phyloP scores from a whole-genome alignment of 2,888 invertebrate species.

The Heliconius hortense region DNA sequence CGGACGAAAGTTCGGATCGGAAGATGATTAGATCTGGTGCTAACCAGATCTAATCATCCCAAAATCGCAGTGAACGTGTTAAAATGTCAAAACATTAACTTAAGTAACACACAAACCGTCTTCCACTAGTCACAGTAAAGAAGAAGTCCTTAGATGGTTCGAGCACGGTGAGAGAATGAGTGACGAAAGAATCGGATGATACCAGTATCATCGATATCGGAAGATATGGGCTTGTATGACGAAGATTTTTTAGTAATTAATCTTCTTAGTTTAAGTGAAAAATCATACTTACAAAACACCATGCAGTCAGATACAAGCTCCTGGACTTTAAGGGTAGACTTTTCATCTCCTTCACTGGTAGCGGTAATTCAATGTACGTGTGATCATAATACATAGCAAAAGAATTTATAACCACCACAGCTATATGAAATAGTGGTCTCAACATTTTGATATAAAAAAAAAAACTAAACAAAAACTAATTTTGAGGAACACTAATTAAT shows the following conservation, averaged over 20 bases:
- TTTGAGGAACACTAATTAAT: not conserved
- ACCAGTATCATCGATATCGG: no score
- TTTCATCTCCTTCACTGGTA: slow-evolving; percentile 51
- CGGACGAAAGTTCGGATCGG: no score
- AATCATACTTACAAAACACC: slow-evolving; percentile 60
- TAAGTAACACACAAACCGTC: no score
- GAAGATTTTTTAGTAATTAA: no score
- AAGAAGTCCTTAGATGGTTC: no score
- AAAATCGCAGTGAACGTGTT: no score
- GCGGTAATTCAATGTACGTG: slow-evolving; percentile 58
- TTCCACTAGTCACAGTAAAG: no score
- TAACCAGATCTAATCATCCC: no score
- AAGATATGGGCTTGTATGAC: no score
- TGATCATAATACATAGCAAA: slow-evolving; percentile 66
- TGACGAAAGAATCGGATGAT: no score
- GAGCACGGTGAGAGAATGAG: no score
- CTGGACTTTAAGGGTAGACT: slow-evolving; percentile 60
- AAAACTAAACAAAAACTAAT: not conserved
- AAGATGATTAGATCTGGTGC: no score
- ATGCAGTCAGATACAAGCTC: slow-evolving; percentile 61
- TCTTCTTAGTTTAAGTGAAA: not conserved
- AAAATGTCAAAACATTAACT: not conserved
- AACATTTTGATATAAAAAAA: not conserved
- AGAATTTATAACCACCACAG: slow-evolving; percentile 52
- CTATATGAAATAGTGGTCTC: slow-evolving; percentile 56